Percentiles rank a stretch among this genome's conserved stretches.
phyloP scores from a whole-genome alignment of 2,888 invertebrate species.

The Caradrina clavipalpis region DNA sequence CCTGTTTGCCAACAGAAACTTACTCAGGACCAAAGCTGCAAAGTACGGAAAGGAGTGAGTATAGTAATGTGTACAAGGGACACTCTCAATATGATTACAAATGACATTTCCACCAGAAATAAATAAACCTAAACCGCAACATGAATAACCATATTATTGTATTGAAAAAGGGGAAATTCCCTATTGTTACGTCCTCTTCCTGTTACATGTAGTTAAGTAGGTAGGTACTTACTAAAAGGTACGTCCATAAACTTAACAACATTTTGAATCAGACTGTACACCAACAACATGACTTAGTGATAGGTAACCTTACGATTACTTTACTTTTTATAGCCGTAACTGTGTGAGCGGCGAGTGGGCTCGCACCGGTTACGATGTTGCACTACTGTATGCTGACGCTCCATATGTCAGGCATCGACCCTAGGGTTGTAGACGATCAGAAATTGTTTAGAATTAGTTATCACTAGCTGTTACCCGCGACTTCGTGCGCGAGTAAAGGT shows the following conservation, averaged over 20 bases:
- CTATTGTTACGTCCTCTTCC: not conserved
- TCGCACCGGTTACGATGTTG: constrained; percentile 1
- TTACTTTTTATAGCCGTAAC: not conserved
- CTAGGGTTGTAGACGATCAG: constrained; percentile 8
- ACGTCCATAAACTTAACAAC: no score
- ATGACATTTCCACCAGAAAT: no score
- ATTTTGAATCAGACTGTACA: not conserved
- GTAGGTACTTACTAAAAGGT: no score
- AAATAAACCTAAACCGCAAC: no score
- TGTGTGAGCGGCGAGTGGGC: not conserved
- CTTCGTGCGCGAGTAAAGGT: no score
- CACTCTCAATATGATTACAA: not conserved
- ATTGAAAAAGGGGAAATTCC: not conserved
- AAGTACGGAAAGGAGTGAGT: no score
- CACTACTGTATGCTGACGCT: not conserved
- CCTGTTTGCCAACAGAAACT: no score
- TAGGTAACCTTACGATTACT: no score
- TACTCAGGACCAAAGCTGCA: not conserved
- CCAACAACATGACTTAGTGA: not conserved
- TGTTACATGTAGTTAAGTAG: no score
- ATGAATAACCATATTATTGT: no score
- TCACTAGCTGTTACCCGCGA: no score
- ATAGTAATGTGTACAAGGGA: not conserved
- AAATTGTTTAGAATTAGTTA: not conserved
- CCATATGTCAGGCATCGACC: constrained; percentile 17